Percentiles rank a stretch among this genome's conserved stretches.
These are phyloP conservation scores for Nomada flava DNA, from an alignment of 2,888 invertebrate species.

Conservation along the genomic window DNA sequence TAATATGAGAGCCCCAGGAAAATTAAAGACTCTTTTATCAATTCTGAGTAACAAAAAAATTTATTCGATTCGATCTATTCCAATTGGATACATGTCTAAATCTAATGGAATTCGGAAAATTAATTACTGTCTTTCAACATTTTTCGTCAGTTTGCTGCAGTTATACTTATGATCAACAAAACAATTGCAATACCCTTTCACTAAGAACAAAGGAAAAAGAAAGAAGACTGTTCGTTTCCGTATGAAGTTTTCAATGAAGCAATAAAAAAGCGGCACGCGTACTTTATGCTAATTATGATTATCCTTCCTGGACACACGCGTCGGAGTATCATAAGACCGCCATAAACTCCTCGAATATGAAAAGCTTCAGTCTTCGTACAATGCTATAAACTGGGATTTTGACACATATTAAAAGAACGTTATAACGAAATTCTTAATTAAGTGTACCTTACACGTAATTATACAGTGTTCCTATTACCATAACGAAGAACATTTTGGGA, in stretches of 20 bases:
- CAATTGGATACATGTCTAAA: too few relatives aligned
- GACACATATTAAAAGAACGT: conserved; percentile 5
- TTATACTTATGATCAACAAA: background rate
- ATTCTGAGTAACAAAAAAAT: too few relatives aligned
- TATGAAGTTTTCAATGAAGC: conserved; percentile 70
- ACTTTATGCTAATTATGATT: conserved; percentile 66
- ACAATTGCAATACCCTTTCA: conserved; percentile 28
- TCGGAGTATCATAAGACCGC: conserved; percentile 27
- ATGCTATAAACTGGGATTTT: conserved; percentile 12
- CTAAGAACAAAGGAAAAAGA: conserved; percentile 63
- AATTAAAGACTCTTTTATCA: background rate
- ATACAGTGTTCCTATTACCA: background rate
- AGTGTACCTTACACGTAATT: background rate
- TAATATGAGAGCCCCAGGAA: background rate
- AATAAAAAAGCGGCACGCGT: conserved; percentile 73
- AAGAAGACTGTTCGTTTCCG: conserved; percentile 81
- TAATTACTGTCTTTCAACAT: background rate
- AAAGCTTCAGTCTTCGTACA: conserved; percentile 52
- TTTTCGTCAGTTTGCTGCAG: background rate
- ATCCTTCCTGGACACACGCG: conserved; percentile 68
- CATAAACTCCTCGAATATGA: conserved; percentile 48
- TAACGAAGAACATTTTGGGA: too few relatives aligned
- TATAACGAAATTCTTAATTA: background rate
- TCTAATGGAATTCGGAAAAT: background rate
- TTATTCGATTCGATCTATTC: too few relatives aligned